Evolutionary conservation across 1,140 invertebrate species (phyloP).

Genomic region (Drosophila sproati): DNA sequence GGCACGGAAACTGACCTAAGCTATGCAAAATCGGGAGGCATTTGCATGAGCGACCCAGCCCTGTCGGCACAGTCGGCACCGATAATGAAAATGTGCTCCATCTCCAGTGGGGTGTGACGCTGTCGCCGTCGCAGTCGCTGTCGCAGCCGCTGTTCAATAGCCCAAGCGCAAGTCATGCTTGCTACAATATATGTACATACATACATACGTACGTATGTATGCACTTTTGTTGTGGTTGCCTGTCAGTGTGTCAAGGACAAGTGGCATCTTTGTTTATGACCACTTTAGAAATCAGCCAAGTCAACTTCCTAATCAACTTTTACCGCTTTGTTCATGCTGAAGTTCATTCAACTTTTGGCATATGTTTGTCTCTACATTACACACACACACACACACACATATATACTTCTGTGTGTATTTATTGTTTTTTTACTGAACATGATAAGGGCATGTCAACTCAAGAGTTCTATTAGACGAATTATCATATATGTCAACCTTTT

Average conservation of each 20-base stretch:
- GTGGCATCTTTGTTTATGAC: constrained; percentile 68
- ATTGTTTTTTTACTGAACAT: background rate
- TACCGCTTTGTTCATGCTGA: constrained; percentile 5
- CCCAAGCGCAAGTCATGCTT: constrained; percentile 73
- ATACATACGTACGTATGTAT: constrained; percentile 23
- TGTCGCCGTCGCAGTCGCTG: background rate
- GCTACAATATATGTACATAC: constrained; percentile 26
- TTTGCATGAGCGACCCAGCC: constrained; percentile 59
- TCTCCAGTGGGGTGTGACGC: constrained; percentile 35
- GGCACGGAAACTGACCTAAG: constrained; percentile 74
- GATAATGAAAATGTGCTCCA: constrained; percentile 71
- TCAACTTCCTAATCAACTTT: constrained; percentile 52
- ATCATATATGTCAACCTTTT: constrained; percentile 2
- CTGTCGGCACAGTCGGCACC: constrained; percentile 19
- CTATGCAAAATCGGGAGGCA: constrained; percentile 63
- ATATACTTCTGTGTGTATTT: constrained; percentile 1
- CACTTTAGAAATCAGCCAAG: constrained; percentile 54
- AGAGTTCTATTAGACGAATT: background rate
- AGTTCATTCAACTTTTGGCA: constrained; percentile 48
- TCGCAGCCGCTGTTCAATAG: constrained; percentile 19
- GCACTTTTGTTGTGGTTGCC: constrained; percentile 46
- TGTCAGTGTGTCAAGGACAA: constrained; percentile 80
- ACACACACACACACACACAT: background rate
- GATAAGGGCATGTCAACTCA: constrained; percentile 14
- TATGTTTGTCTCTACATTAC: background rate